Evolutionary conservation across 2,888 invertebrate species (phyloP), one percentile per base, ranked within the genome.

Genomic region (Drosophila greeni): DNA sequence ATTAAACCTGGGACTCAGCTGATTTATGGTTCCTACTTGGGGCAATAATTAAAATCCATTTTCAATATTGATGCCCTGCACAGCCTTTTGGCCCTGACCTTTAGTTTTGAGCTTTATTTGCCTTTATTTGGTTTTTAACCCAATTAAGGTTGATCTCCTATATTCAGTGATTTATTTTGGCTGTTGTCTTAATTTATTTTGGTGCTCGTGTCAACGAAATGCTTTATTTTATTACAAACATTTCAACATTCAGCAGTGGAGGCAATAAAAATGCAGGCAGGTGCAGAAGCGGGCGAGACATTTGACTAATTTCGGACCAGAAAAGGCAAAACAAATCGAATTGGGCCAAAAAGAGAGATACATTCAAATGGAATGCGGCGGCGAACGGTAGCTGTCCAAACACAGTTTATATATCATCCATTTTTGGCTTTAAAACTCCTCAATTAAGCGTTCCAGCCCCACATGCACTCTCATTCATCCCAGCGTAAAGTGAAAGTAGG

Each of bases 401-500:
- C 47, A 42, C n/a, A 45, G 48, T 29, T 55, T 36, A 51, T 20
- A 49, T 59, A 31, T 51, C 59, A 60, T 33, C 52, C 49, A 39
- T 45, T 31, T 45, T 45, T 1, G 48, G 55, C 40, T 24, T 33
- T 20, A 45, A 62, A 62, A 43, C 36, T 68, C 55, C 66, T 58
- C 67, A 71, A 74, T 73, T 75, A 73, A 77, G 47, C 67, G 34
- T 53, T 40, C 51, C 23, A 51, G 48, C 42, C 48, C 55, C 65
- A 43, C 48, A 65, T 48, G 33, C 37, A 43, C 53, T 14, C 12
- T 45, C 45, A 47, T 18, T n/a, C 34, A 48, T 34, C 40, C 42
- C 40, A 39, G 42, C 48, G 55, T 81, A 83, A 83, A 81, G 81
- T 83, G 81, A 81, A 81, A 81, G 81, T 83, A 66, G 57, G 57